Percentiles rank a stretch among this genome's conserved stretches.
Evolutionary conservation across 2,113 vertebrate genomes (phyloP).

Genomic region (Barnardius zonarius): DNA sequence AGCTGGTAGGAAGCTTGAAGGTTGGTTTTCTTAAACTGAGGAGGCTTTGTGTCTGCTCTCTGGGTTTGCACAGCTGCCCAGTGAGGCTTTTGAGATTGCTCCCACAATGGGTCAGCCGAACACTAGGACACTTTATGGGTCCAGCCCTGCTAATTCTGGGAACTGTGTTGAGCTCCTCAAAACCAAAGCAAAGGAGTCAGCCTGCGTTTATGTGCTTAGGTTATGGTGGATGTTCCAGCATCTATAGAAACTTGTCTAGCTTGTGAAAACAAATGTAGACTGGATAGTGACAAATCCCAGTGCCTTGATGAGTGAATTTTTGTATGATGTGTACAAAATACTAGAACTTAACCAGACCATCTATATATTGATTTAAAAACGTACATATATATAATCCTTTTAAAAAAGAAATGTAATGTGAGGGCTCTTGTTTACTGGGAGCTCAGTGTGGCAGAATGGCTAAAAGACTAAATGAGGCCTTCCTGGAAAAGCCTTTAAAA

Average conservation of each 20-base stretch:
- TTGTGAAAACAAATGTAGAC: background rate
- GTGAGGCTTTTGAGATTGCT: background rate
- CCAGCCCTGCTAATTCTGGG: background rate
- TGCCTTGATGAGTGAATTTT: background rate
- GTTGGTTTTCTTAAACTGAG: background rate
- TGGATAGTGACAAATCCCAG: background rate
- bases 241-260: background rate
- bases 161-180: background rate
- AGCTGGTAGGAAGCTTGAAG: background rate
- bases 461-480: background rate
- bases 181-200: background rate
- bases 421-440: conserved; percentile 5
- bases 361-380: background rate
- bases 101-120: accelerated
- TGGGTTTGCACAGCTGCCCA: background rate
- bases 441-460: background rate
- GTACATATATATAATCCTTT: background rate
- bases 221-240: background rate
- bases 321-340: background rate
- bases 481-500: background rate
- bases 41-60: background rate
- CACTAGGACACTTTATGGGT: background rate
- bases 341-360: background rate
- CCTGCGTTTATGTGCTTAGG: background rate
- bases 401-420: background rate